phyloP scores from a whole-genome alignment of 2,797 vertebrate species.

The Danio albolineatus region DNA sequence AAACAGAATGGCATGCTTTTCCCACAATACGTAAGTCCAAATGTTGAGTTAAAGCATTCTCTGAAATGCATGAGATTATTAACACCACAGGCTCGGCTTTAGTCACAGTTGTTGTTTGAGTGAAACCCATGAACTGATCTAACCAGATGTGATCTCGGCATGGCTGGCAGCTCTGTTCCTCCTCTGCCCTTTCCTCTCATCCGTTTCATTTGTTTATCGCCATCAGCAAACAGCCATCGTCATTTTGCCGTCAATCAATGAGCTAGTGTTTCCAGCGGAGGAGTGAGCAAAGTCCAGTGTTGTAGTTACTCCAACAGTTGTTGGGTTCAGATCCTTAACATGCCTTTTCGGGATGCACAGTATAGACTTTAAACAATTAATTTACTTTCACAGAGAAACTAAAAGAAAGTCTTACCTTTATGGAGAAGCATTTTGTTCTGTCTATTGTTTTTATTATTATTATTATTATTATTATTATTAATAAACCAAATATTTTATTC shows the following conservation, averaged over 20 bases:
- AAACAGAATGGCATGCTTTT: conserved; percentile 93
- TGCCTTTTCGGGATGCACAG: not conserved
- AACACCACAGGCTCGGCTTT: conserved; percentile 82
- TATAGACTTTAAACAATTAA: too few species aligned
- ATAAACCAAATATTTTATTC: too few species aligned
- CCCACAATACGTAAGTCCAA: conserved; percentile 92
- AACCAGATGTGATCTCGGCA: conserved; percentile 54
- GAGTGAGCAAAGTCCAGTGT: conserved; percentile 7
- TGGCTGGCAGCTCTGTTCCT: conserved; percentile 44
- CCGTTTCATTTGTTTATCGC: conserved; percentile 28
- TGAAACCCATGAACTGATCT: conserved; percentile 56
- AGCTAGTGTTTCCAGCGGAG: conserved; percentile 17
- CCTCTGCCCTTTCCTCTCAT: conserved; percentile 5
- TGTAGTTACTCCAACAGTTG: not conserved
- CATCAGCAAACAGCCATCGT: conserved; percentile 18
- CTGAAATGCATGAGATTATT: conserved; percentile 83
- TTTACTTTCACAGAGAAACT: too few species aligned
- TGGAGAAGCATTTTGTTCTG: too few species aligned
- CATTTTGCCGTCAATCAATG: conserved; percentile 7
- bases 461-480: too few species aligned
- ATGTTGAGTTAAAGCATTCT: conserved; percentile 77
- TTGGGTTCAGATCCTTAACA: not conserved
- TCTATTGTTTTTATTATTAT: too few species aligned
- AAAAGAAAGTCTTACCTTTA: too few species aligned
- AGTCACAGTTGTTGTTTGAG: conserved; percentile 64